Conservation (phyloP, 1,140 invertebrate genomes). For the Pseudachorutes palmiensis region DNA sequence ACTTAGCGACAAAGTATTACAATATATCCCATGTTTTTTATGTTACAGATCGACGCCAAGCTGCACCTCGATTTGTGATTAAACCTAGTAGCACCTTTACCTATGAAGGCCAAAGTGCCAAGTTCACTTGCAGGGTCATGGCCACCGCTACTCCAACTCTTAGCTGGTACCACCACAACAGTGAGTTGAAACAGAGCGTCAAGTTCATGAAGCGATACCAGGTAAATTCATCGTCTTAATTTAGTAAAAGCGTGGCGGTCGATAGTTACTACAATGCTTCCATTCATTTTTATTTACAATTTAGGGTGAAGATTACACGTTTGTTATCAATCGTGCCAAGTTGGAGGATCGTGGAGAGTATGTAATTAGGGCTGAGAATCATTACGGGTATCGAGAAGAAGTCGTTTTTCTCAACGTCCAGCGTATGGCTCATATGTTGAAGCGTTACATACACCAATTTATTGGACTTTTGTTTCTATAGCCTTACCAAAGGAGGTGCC, state of each 20-base stretch:
- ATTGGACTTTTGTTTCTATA: slow-evolving; percentile 39
- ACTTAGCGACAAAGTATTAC: too few relatives aligned
- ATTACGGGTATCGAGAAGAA: slow-evolving; percentile 92
- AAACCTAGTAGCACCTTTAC: slow-evolving; percentile 85
- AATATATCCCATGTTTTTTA: too few relatives aligned
- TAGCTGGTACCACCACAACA: slow-evolving; percentile 89
- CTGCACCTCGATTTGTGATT: slow-evolving; percentile 94
- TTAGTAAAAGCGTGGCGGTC: too few relatives aligned
- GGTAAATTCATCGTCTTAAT: too few relatives aligned
- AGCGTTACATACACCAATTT: background rate
- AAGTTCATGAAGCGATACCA: slow-evolving; percentile 98
- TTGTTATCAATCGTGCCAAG: slow-evolving; percentile 92
- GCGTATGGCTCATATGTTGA: slow-evolving; percentile 53
- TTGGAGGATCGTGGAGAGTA: slow-evolving; percentile 94
- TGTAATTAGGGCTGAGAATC: slow-evolving; percentile 93
- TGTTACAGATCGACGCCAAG: slow-evolving; percentile 93
- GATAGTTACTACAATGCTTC: too few relatives aligned
- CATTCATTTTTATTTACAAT: too few relatives aligned
- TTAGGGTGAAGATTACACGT: slow-evolving; percentile 85
- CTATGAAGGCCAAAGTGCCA: slow-evolving; percentile 93
- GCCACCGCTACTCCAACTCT: slow-evolving; percentile 87
- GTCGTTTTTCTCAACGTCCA: slow-evolving; percentile 95
- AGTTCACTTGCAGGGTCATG: slow-evolving; percentile 93
- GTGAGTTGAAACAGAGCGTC: slow-evolving; percentile 90
- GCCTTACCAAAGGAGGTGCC: slow-evolving; percentile 73